Evolutionary conservation across 92 coral and sea anemone genomes (phyloP), one percentile per base, ranked within the genome.

Genomic region (Desmophyllum pertusum): DNA sequence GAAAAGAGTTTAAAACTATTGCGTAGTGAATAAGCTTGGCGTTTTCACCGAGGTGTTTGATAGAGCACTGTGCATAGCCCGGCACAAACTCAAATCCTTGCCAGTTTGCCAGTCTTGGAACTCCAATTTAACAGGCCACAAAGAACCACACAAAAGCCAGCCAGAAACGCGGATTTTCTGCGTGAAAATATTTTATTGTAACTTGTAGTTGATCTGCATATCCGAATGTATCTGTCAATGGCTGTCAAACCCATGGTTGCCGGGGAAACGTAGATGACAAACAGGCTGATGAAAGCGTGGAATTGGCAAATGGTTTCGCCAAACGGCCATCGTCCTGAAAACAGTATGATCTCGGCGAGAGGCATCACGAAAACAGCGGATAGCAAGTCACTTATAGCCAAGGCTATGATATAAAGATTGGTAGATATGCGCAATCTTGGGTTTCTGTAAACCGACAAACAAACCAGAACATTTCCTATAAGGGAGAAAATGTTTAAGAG

Each of bases 71-170:
- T 7, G 86, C 86, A 23, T 83, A 83, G 3, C 86, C 86, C 4
- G 86, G 73, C 4, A 83, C 86, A 45, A 83, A 83, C 67, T 83
- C 86, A 31, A 83, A 83, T 1, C 46, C 80, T 57, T 83, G 86
- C 25, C 50, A 15, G 35, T 62, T 53, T 19, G 59, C 59, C 1
- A 61, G 43, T 17, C 73, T 66, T 17, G 86, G 86, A 43, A 83
- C 27, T 19, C 31, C 79, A 72, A 73, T 83, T 19, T 83, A 83
- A 36, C 53, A 30, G 10, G 86, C 86, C 19, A 83, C 80, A 29
- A 62, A 71, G 0, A 83, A 5, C 86, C 86, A 83, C n/a, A 83
- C 62, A 17, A 68, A 39, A 29, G 39, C 50, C 57, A 83, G 13
- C 70, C 78, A 55, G 31, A 59, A 3, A 30, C 80, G 80, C n/a